Evolutionary conservation across 2,113 vertebrate species (phyloP).

Genomic region (Trichechus manatus): DNA sequence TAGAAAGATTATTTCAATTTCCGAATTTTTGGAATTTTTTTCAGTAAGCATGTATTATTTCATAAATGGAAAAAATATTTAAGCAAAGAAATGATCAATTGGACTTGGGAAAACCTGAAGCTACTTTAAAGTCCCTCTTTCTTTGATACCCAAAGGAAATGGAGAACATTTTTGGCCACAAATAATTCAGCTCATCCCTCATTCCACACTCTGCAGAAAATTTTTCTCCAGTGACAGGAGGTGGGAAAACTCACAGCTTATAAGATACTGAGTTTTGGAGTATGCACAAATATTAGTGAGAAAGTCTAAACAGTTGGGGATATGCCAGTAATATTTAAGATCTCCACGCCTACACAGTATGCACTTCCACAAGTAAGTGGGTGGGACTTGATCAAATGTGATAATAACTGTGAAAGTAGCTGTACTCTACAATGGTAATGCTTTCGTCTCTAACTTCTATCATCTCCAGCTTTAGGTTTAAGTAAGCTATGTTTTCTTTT

Average conservation of each 20-base stretch:
- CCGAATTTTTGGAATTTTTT: not conserved
- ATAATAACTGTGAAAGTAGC: not conserved
- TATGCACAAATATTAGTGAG: slow-evolving; percentile 24
- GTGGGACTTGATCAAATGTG: not conserved
- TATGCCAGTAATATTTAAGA: slow-evolving; percentile 48
- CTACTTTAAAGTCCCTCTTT: not conserved
- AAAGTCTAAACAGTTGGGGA: slow-evolving; percentile 51
- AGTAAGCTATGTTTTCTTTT: not conserved
- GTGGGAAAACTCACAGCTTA: slow-evolving; percentile 59
- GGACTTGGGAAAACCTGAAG: not conserved
- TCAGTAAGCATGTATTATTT: not conserved
- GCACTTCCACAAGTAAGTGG: not conserved
- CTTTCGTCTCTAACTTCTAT: not conserved
- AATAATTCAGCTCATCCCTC: slow-evolving; percentile 18
- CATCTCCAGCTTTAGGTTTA: not conserved
- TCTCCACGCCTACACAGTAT: not conserved
- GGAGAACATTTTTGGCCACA: slow-evolving; percentile 7
- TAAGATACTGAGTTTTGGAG: not conserved
- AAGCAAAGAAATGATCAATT: not conserved
- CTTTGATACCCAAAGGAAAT: not conserved
- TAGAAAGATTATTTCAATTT: not conserved
- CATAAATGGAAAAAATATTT: not conserved
- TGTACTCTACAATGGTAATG: not conserved
- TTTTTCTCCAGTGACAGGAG: slow-evolving; percentile 46
- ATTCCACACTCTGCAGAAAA: slow-evolving; percentile 1